phyloP scores from a whole-genome alignment of 2,888 invertebrate species.

The Sminthurinus aureus region DNA sequence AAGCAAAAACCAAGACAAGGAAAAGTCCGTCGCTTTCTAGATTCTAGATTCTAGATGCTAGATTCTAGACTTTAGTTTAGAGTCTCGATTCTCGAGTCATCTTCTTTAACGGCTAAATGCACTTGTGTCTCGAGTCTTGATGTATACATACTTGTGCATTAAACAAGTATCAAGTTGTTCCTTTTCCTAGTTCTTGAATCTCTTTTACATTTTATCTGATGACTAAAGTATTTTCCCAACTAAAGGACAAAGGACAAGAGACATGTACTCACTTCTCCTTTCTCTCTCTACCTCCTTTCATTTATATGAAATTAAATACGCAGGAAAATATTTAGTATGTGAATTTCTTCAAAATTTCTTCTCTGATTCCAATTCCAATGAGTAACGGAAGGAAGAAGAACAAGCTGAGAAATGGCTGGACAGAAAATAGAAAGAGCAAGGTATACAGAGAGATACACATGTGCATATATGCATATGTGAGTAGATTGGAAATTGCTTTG shows the following conservation, averaged over 20 bases:
- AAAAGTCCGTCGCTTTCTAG: not conserved
- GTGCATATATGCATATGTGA: not conserved
- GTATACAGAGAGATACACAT: not conserved
- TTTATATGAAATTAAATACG: not conserved
- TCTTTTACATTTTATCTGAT: too few species aligned
- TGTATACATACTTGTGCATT: too few species aligned
- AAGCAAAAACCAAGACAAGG: not conserved
- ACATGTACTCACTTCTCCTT: not conserved
- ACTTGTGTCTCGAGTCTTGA: too few species aligned
- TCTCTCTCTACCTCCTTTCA: too few species aligned
- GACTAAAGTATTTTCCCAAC: not conserved
- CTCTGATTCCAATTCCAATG: not conserved
- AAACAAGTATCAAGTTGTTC: too few species aligned
- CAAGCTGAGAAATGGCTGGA: not conserved
- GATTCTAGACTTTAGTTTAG: not conserved
- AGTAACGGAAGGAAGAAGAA: not conserved
- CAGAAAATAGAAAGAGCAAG: slow-evolving; percentile 13
- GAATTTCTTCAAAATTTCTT: too few species aligned
- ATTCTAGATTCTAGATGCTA: not conserved
- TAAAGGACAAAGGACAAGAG: not conserved
- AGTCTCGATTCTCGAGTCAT: too few species aligned
- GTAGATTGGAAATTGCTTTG: slow-evolving; percentile 13
- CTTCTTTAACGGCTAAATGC: too few species aligned
- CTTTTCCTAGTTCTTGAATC: too few species aligned
- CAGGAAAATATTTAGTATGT: too few species aligned